phyloP scores from a whole-genome alignment of 64 coral and sea anemone genomes.

The Montipora foliosa region DNA sequence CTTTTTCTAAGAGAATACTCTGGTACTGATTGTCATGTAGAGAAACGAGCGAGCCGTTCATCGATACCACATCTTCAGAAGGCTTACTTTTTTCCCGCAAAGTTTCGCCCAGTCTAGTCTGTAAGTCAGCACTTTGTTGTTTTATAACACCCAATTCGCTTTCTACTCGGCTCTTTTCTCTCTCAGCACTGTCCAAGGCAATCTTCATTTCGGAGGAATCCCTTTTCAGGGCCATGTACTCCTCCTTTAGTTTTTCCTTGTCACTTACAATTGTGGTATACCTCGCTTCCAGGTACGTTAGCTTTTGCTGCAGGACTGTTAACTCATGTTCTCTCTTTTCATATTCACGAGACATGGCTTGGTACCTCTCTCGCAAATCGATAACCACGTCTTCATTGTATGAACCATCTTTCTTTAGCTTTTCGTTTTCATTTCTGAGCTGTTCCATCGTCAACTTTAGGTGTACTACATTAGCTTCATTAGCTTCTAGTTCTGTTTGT shows the following conservation, averaged over 20 bases:
- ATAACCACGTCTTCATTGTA: background rate
- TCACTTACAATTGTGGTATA: conserved; percentile 61
- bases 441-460: conserved; percentile 33
- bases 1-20: conserved; percentile 11
- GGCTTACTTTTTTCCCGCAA: conserved; percentile 30
- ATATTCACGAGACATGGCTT: conserved; percentile 46
- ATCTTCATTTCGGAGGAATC: conserved; percentile 72
- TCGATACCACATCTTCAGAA: background rate
- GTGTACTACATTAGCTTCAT: conserved; percentile 20
- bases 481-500: conserved; percentile 44
- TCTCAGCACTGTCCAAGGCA: background rate
- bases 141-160: conserved; percentile 16
- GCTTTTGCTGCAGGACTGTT: conserved; percentile 60
- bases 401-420: conserved; percentile 57
- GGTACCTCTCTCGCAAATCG: conserved; percentile 58
- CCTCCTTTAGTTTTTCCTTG: conserved; percentile 65
- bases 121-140: conserved; percentile 37
- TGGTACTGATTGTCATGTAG: conserved; percentile 12
- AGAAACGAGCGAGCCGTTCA: conserved; percentile 1
- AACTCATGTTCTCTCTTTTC: conserved; percentile 62
- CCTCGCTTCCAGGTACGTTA: conserved; percentile 61
- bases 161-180: conserved; percentile 50
- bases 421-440: conserved; percentile 51
- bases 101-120: conserved; percentile 23
- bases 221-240: conserved; percentile 39